Base-by-base conservation (phyloP, 2,113 vertebrate genomes). In the Tympanuchus pallidicinctus region DNA sequence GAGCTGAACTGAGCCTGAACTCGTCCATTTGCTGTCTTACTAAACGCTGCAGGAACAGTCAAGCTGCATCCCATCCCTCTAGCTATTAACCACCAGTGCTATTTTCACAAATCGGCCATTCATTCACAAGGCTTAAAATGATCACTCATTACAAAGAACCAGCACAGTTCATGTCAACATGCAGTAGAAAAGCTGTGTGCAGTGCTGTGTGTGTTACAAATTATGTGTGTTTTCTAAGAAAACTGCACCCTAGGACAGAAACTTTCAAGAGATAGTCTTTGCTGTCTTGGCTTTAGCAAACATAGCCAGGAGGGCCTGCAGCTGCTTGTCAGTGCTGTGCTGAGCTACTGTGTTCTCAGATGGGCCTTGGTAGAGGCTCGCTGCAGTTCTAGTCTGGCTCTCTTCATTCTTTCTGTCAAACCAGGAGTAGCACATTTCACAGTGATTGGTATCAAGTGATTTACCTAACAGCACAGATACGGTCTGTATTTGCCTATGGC, bases 161-260 rank as follows among this genome's bases (percentile, higher is more conserved):
- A 38, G 45, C 63, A 3, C 0, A 0, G 43, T 30, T 32, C 70
- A 54, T 5, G 27, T 45, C 20, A 1, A 1, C 42, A 11, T 1
- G 1, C 14, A 32, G 67, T 43, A 7, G 0, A 34, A 50, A 34
- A 38, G 75, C 60, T 0, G 0, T 2, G 3, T 13, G 6, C 28
- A 3, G 19, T 11, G 2, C 47, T 24, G 54, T 0, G 1, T 4
- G 0, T 4, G 0, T 20, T 24, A 8, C 40, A 45, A 1, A 34
- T 25, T 28, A 30, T 8, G 1, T 20, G 12, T 32, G 28, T 6
- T 0, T n/a, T 25, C 47, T 76, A 52, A 28, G 8, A 78, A 13
- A 8, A 32, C 48, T 47, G 42, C 1, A 1, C 30, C 15, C 21
- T 4, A 27, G 72, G 22, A 71, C 13, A 3, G 67, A 18, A 67